phyloP scores from a whole-genome alignment of 2,797 vertebrate genomes.

The Lagodon rhomboides region DNA sequence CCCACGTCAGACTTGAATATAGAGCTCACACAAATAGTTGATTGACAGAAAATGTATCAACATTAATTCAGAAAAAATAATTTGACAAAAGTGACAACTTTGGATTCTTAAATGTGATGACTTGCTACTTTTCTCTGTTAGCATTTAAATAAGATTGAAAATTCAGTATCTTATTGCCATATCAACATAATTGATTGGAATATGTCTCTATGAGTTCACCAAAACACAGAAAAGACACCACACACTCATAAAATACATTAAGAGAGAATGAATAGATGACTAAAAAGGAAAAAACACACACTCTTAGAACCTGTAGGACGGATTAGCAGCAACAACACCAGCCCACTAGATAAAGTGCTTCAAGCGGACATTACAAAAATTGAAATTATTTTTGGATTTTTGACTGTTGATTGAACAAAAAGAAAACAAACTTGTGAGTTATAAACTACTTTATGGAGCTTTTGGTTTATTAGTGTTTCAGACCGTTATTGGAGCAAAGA shows the following conservation, averaged over 20 bases:
- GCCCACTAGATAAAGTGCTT: too few relatives aligned
- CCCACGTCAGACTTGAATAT: neutral
- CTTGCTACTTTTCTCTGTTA: neutral
- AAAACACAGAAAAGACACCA: too few relatives aligned
- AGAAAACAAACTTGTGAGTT: neutral
- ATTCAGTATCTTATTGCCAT: too few relatives aligned
- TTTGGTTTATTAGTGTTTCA: conserved; percentile 36
- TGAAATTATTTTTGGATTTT: neutral
- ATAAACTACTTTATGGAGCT: neutral
- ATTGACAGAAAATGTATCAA: neutral
- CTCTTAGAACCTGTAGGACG: too few relatives aligned
- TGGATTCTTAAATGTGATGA: neutral
- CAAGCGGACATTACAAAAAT: too few relatives aligned
- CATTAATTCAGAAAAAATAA: neutral
- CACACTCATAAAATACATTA: neutral
- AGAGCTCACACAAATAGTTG: neutral
- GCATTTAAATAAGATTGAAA: too few relatives aligned
- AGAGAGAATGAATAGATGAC: too few relatives aligned
- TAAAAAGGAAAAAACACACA: too few relatives aligned
- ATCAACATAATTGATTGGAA: neutral
- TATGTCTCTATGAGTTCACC: too few relatives aligned
- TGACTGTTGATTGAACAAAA: neutral
- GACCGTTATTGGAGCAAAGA: conserved; percentile 17
- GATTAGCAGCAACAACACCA: too few relatives aligned
- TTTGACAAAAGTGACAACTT: neutral